Evolutionary conservation across 2,888 invertebrate genomes (phyloP).

Genomic region (Drosophila fulvimacula): DNA sequence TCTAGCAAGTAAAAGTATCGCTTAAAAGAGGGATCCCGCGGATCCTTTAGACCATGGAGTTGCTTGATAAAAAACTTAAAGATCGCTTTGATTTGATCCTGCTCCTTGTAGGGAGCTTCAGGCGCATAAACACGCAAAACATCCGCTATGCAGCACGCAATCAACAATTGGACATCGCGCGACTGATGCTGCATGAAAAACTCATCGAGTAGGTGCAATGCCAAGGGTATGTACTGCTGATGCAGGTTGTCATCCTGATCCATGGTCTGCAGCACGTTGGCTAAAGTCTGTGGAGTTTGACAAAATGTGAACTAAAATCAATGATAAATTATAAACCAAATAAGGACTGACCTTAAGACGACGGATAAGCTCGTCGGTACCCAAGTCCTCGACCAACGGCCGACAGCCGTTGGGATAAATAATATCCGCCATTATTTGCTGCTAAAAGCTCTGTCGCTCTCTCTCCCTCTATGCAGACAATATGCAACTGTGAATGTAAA

Average conservation of each 20-base stretch:
- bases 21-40: conserved; percentile 98
- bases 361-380: conserved; percentile 97
- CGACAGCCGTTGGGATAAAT: conserved; percentile 97
- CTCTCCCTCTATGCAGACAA: conserved; percentile 9
- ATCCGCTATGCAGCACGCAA: conserved; percentile 99
- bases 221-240: conserved; percentile 95
- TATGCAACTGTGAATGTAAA: conserved; percentile 37
- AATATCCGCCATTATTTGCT: conserved; percentile 90
- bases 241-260: conserved; percentile 98
- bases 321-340: too few species aligned
- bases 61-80: conserved; percentile 98
- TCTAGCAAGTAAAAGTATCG: conserved; percentile 98
- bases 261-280: conserved; percentile 97
- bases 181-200: conserved; percentile 95
- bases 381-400: conserved; percentile 96
- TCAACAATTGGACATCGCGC: conserved; percentile 96
- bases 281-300: conserved; percentile 88
- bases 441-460: conserved; percentile 15
- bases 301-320: neutral
- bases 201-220: conserved; percentile 96
- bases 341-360: too few species aligned
- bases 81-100: conserved; percentile 95
- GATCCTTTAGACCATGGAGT: conserved; percentile 96
- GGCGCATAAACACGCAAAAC: conserved; percentile 98
- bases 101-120: conserved; percentile 98